Evolutionary conservation across 2,888 invertebrate species (phyloP).

Genomic region (Pterostichus niger): DNA sequence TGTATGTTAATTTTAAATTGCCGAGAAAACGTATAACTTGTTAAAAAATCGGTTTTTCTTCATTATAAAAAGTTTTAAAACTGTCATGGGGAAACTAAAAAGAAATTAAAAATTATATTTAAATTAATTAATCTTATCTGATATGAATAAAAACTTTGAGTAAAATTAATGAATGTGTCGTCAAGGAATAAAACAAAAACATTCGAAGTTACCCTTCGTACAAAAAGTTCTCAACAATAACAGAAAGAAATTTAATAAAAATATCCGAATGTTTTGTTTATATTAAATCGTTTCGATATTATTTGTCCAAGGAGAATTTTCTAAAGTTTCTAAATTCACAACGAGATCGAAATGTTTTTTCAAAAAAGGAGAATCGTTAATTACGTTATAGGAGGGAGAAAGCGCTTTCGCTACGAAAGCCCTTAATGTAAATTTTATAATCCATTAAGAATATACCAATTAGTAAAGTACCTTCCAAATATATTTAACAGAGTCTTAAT

Average conservation of each 20-base stretch:
- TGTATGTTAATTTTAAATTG: too few relatives aligned
- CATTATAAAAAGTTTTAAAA: slow-evolving; percentile 41
- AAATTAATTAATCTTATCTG: slow-evolving; percentile 54
- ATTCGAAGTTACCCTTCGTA: background rate
- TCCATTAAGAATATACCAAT: slow-evolving; percentile 67
- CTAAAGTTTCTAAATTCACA: background rate
- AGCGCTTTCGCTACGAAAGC: slow-evolving; percentile 1
- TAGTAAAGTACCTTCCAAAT: slow-evolving; percentile 66
- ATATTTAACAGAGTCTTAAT: slow-evolving; percentile 59
- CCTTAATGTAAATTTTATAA: slow-evolving; percentile 66
- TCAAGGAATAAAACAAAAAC: slow-evolving; percentile 38
- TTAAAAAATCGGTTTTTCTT: slow-evolving; percentile 29
- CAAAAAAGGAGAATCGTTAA: slow-evolving; percentile 57
- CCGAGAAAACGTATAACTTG: background rate
- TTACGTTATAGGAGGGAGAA: slow-evolving; percentile 20
- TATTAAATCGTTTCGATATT: slow-evolving; percentile 16
- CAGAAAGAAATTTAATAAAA: slow-evolving; percentile 29
- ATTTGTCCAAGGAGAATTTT: background rate
- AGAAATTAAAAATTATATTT: slow-evolving; percentile 48
- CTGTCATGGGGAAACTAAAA: slow-evolving; percentile 45
- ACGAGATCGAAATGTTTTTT: slow-evolving; percentile 17
- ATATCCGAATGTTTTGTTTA: slow-evolving; percentile 40
- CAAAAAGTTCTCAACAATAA: slow-evolving; percentile 1
- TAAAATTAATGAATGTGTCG: slow-evolving; percentile 46
- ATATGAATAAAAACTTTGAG: slow-evolving; percentile 47